phyloP scores from a whole-genome alignment of 2,888 invertebrate genomes.

The Neoscelio sp. region DNA sequence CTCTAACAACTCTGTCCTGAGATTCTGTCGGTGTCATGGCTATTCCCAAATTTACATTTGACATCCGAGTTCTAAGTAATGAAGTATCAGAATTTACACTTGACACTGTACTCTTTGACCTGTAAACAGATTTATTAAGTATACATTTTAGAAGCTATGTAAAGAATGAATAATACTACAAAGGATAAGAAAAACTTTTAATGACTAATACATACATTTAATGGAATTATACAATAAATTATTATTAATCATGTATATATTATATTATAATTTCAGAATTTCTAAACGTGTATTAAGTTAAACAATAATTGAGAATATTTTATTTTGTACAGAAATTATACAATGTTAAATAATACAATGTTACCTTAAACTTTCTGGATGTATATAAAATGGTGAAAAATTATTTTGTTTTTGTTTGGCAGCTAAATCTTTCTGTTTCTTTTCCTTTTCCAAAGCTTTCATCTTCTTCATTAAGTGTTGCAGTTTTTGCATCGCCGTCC shows the following conservation, averaged over 20 bases:
- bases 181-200: no score
- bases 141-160: no score
- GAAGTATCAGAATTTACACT: conserved; percentile 17
- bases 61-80: conserved; percentile 21
- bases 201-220: no score
- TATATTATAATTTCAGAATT: background rate
- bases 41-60: conserved; percentile 45
- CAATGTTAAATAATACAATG: no score
- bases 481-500: conserved; percentile 29
- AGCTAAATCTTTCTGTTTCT: conserved; percentile 23
- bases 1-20: conserved; percentile 38
- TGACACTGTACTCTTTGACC: conserved; percentile 4
- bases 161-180: no score
- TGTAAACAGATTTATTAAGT: conserved; percentile 1
- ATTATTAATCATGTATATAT: background rate
- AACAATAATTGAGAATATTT: background rate
- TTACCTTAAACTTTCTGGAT: no score
- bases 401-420: conserved; percentile 1
- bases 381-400: conserved; percentile 1
- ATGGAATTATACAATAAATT: background rate
- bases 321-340: conserved; percentile 1
- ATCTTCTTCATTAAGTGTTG: conserved; percentile 48
- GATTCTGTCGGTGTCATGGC: background rate
- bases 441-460: conserved; percentile 22
- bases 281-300: background rate